Evolutionary conservation across 2,113 vertebrate species (phyloP), one percentile per base, ranked within the genome.

Genomic region (Peromyscus maniculatus): DNA sequence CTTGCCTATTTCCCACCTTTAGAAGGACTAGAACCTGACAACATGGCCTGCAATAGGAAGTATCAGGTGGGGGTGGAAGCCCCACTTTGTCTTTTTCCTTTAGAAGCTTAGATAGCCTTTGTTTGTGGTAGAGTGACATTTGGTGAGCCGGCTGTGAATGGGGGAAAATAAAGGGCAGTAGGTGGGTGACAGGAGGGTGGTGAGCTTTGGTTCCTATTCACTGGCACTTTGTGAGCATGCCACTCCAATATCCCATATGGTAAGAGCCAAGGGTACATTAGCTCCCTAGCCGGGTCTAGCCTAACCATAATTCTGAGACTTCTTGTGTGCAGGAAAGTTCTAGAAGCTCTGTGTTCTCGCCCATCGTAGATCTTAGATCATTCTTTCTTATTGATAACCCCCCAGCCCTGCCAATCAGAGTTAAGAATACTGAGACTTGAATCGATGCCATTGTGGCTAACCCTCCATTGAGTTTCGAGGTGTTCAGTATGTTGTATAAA

Each of bases 321-420:
- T 71, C 89, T 86, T 13, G 0, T 16, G 31, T 17, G 26, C 24
- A 84, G 49, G 19, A 59, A 90, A n/a, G 12, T 87, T 87, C 74
- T 64, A 74, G 93, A 93, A 66, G 59, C 62, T 93, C 79, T 87
- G 66, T 33, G 36, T 91, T 91, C 89, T 91, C 28, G 39, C 64
- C 75, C 74, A 16, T 55, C 59, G 31, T 31, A 87, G 72, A 57
- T n/a, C 49, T 64, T 39, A 31, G n/a, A 94, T 84, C 74, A n/a
- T 33, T 91, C 46, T 49, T 26, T 66, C n/a, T 46, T 94, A 9
- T 21, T 13, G 5, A 28, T n/a, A 59, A 10, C 15, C 66, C 66
- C 33, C 83, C 78, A 33, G 7, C 74, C 87, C 52, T n/a, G 11
- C 75, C 75, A 49, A 46, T 46, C 59, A 49, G 3, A 11, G 66